A percentile compares a stretch with the other conserved stretches of the same genome.
These are phyloP conservation scores for Aethes cnicana DNA, from an alignment of 2,888 invertebrate species.

Conservation along the genomic window DNA sequence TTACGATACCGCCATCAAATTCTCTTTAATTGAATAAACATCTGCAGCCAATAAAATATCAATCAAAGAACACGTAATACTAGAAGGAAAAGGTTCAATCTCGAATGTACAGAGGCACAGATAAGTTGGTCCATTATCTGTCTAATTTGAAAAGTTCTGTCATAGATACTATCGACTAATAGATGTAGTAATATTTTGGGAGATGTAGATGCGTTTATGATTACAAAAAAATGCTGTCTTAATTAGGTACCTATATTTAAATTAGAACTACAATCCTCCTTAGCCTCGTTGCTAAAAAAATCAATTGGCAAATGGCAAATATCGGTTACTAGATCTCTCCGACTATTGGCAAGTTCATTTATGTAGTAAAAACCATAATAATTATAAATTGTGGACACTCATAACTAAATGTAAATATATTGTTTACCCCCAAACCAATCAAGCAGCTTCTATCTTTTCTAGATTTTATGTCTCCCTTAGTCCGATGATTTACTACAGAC, in stretches of 20 bases:
- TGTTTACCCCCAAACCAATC: no score
- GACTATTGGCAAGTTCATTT: no score
- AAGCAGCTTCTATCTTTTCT: no score
- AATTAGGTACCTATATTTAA: not conserved
- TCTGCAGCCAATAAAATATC: not conserved
- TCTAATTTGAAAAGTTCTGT: conserved; percentile 28
- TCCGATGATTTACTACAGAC: no score
- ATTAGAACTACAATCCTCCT: not conserved
- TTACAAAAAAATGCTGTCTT: no score
- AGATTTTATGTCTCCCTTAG: no score
- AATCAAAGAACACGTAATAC: not conserved
- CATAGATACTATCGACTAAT: conserved; percentile 23
- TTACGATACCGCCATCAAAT: conserved; percentile 9
- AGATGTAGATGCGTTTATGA: not conserved
- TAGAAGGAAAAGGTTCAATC: not conserved
- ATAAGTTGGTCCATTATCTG: conserved; percentile 3
- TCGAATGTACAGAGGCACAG: not conserved
- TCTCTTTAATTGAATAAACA: conserved; percentile 25
- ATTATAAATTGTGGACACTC: no score
- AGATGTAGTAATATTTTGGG: not conserved
- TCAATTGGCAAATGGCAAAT: not conserved
- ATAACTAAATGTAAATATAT: no score
- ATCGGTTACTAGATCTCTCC: no score
- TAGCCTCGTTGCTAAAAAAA: not conserved
- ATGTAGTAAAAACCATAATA: no score